These are phyloP conservation scores for Pentamera pediparva DNA, from an alignment of 53 echinoderm and acorn worm genomes.

Conservation along the genomic window DNA sequence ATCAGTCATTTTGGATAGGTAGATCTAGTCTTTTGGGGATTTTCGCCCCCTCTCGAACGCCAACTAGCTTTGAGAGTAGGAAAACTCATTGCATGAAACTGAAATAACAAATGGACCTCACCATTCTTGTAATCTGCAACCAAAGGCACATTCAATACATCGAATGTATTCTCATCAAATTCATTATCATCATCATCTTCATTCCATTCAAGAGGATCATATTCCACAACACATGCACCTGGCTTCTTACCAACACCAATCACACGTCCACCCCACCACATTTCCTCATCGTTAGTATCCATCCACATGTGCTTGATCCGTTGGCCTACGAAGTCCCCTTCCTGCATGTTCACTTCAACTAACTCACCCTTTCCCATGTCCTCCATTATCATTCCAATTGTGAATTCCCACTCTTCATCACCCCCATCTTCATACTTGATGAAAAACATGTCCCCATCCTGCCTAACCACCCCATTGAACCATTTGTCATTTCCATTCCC, in stretches of 20 bases:
- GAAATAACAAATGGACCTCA: background rate
- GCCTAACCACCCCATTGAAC: background rate
- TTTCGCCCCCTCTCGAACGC: no score
- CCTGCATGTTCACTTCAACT: conserved; percentile 4
- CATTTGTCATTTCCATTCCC: background rate
- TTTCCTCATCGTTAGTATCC: conserved; percentile 4
- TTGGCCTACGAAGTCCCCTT: conserved; percentile 15
- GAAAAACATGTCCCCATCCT: background rate
- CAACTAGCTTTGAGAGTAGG: no score
- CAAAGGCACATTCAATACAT: background rate
- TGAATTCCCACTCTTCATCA: conserved; percentile 18
- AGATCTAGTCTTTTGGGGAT: no score
- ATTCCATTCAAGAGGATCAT: background rate
- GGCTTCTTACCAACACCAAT: background rate
- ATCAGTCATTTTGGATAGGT: no score
- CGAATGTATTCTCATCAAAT: background rate
- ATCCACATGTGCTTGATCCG: conserved; percentile 24
- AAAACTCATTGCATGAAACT: no score
- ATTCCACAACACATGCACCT: background rate
- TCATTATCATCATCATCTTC: background rate
- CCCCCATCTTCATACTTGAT: conserved; percentile 14
- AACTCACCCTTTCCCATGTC: conserved; percentile 29
- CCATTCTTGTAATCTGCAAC: background rate
- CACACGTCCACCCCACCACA: conserved; percentile 25
- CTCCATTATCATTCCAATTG: background rate